Percentiles rank a stretch among this genome's conserved stretches.
Evolutionary conservation across 2,797 vertebrate species (phyloP).

Genomic region (Fistularia tabacaria): DNA sequence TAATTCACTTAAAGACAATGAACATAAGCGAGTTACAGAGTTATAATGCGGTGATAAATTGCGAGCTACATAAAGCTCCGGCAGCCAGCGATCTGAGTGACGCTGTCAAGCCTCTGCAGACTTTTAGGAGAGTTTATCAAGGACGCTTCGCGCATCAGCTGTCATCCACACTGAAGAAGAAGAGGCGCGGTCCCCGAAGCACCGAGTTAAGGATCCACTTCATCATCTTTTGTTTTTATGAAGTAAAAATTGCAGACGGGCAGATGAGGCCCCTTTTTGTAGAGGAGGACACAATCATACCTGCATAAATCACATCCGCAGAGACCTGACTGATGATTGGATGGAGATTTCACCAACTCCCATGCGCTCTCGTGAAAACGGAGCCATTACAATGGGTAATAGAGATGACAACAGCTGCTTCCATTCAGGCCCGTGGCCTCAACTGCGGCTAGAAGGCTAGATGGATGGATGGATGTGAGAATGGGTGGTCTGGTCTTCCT

Average conservation of each 20-base stretch:
- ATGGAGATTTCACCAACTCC: conserved; percentile 5
- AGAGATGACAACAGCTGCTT: conserved; percentile 26
- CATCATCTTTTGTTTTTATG: conserved; percentile 12
- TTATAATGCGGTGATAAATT: too few species aligned
- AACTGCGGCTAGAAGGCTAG: not conserved
- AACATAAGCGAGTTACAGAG: too few species aligned
- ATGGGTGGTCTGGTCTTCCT: conserved; percentile 26
- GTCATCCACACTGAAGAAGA: not conserved
- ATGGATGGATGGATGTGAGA: conserved; percentile 1
- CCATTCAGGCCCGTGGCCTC: conserved; percentile 6
- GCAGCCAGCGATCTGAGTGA: too few species aligned
- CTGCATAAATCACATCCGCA: conserved; percentile 27
- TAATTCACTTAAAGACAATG: too few species aligned
- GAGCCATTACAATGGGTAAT: conserved; percentile 1
- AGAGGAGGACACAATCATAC: conserved; percentile 18
- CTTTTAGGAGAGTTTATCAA: not conserved
- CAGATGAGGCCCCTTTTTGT: conserved; percentile 11
- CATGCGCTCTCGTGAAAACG: conserved; percentile 1
- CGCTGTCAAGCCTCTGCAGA: not conserved
- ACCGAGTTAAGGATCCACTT: conserved; percentile 11
- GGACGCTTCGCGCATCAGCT: too few species aligned
- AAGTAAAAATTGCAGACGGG: not conserved
- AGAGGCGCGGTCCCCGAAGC: not conserved
- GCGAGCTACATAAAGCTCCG: too few species aligned
- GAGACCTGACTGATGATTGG: conserved; percentile 6